phyloP scores from a whole-genome alignment of 1,140 invertebrate species.

The Aphelenchoides besseyi region DNA sequence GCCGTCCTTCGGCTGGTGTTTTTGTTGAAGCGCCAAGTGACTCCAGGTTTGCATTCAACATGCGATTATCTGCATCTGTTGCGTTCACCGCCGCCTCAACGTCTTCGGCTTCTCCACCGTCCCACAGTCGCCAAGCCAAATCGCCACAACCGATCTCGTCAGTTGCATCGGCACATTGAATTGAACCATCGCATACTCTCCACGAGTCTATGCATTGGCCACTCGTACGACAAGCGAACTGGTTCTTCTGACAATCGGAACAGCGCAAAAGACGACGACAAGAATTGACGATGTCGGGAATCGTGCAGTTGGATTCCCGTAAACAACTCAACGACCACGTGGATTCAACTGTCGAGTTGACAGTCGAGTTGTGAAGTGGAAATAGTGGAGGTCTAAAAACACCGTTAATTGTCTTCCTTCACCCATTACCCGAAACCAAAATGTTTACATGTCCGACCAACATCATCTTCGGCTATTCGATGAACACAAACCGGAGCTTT shows the following conservation, averaged over 20 bases:
- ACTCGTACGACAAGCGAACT: conserved; percentile 27
- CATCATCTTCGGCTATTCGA: not conserved
- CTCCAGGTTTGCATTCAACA: not conserved
- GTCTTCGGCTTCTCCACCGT: not conserved
- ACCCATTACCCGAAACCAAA: conserved; percentile 19
- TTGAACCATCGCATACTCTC: conserved; percentile 19
- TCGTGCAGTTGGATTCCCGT: not conserved
- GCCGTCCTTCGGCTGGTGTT: conserved; percentile 9
- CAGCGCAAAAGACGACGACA: conserved; percentile 24
- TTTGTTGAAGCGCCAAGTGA: not conserved
- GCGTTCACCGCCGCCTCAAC: not conserved
- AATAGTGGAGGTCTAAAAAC: conserved; percentile 15
- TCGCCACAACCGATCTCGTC: conserved; percentile 29
- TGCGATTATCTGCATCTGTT: not conserved
- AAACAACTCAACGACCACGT: conserved; percentile 15
- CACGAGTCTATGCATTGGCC: not conserved
- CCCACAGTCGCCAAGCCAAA: conserved; percentile 4
- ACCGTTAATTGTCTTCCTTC: not conserved
- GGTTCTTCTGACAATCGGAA: conserved; percentile 21
- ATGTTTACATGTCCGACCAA: conserved; percentile 15
- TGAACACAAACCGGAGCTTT: conserved; percentile 27
- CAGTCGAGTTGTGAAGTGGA: not conserved
- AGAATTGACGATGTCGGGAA: conserved; percentile 1
- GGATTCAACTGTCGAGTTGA: no score
- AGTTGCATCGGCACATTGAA: conserved; percentile 26